phyloP scores from a whole-genome alignment of 2,797 vertebrate species.

The Perodicticus potto region DNA sequence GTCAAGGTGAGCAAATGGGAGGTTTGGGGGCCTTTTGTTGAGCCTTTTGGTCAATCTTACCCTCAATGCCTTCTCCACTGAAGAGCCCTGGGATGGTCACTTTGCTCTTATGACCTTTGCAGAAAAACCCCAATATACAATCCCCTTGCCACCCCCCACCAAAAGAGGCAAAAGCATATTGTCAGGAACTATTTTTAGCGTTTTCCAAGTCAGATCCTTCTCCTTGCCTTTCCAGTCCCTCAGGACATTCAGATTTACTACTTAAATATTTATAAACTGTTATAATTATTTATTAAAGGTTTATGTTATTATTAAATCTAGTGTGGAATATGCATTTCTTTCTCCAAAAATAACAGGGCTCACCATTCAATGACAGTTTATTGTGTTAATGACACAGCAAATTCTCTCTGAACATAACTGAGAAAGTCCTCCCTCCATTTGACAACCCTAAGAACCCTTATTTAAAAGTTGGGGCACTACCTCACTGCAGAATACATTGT shows the following conservation, averaged over 20 bases:
- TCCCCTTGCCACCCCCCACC: neutral
- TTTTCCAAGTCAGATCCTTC: constrained; percentile 49
- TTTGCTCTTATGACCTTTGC: neutral
- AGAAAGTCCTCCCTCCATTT: constrained; percentile 51
- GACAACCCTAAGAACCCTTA: constrained; percentile 71
- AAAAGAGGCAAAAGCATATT: neutral
- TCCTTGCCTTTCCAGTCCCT: constrained; percentile 44
- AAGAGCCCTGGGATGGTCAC: neutral
- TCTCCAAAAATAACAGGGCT: constrained; percentile 78
- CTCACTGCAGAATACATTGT: constrained; percentile 33
- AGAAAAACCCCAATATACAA: neutral
- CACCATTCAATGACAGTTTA: constrained; percentile 63
- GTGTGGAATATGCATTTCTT: constrained; percentile 76
- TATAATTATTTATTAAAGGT: constrained; percentile 81
- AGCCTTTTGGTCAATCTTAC: neutral
- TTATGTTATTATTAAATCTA: constrained; percentile 76
- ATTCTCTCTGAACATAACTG: constrained; percentile 70
- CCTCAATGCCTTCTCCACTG: neutral
- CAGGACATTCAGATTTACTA: constrained; percentile 74
- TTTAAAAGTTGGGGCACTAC: constrained; percentile 61
- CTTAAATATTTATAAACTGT: constrained; percentile 82
- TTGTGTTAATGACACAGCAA: constrained; percentile 66
- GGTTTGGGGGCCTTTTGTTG: neutral
- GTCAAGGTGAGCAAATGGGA: neutral
- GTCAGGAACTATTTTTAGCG: constrained; percentile 70